These are phyloP conservation scores for Sialis fuliginosa DNA, from an alignment of 2,888 invertebrate species.

Conservation along the genomic window DNA sequence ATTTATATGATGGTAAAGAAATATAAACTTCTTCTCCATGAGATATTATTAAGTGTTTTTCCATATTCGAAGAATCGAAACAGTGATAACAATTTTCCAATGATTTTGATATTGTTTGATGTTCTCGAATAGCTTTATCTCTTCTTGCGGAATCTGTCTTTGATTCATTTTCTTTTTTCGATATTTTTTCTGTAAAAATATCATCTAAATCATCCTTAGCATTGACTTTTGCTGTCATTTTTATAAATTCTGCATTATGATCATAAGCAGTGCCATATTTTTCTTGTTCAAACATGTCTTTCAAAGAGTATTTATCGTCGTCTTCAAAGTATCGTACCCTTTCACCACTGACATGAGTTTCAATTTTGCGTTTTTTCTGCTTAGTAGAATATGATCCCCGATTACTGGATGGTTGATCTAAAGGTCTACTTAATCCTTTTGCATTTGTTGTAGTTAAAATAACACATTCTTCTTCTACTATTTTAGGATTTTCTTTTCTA, in stretches of 20 bases:
- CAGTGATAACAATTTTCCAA: conserved; percentile 72
- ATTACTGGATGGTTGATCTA: conserved; percentile 21
- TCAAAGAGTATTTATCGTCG: conserved; percentile 73
- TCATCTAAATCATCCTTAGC: conserved; percentile 66
- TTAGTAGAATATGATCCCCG: conserved; percentile 28
- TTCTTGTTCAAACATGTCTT: conserved; percentile 70
- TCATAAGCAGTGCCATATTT: conserved; percentile 66
- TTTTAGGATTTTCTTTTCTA: conserved; percentile 14
- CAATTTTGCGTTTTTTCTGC: conserved; percentile 33
- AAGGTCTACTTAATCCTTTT: conserved; percentile 50
- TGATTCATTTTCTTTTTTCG: conserved; percentile 39
- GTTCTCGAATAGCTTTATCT: conserved; percentile 52
- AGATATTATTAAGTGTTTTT: conserved; percentile 71
- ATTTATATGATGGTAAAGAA: conserved; percentile 60
- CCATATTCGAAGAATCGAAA: conserved; percentile 58
- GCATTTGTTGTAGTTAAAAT: conserved; percentile 50
- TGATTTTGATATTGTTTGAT: conserved; percentile 45
- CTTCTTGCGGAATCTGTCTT: conserved; percentile 44
- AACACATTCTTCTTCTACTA: conserved; percentile 32
- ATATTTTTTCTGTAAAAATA: conserved; percentile 63
- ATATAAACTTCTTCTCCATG: conserved; percentile 72
- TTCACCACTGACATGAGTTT: conserved; percentile 56
- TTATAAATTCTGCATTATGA: conserved; percentile 62
- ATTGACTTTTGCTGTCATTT: conserved; percentile 47
- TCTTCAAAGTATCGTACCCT: conserved; percentile 72